These are phyloP conservation scores for Scaeva pyrastri DNA, from an alignment of 2,888 invertebrate genomes.

Conservation along the genomic window DNA sequence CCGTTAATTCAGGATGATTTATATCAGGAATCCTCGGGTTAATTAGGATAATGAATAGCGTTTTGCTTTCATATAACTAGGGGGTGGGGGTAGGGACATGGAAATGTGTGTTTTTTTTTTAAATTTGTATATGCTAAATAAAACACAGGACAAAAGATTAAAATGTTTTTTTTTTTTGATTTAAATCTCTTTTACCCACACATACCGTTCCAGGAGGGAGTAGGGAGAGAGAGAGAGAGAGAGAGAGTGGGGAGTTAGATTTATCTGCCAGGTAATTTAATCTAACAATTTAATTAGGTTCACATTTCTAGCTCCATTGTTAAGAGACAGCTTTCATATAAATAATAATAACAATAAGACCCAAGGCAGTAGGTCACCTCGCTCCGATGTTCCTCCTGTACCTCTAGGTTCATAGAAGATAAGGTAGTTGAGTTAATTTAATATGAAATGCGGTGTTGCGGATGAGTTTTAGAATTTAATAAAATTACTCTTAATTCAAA, in stretches of 20 bases:
- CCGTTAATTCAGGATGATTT: neutral
- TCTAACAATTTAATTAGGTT: slow-evolving; percentile 47
- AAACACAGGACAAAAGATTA: neutral
- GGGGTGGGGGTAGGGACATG: neutral
- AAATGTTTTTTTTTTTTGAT: neutral
- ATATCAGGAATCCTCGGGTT: slow-evolving; percentile 7
- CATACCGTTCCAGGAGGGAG: neutral
- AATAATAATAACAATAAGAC: neutral
- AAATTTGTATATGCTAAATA: neutral
- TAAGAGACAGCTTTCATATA: slow-evolving; percentile 28
- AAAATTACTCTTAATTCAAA: too few relatives aligned
- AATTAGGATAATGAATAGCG: slow-evolving; percentile 9
- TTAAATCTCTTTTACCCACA: neutral
- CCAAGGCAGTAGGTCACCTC: neutral
- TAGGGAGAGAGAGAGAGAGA: neutral
- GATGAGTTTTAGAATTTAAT: too few relatives aligned
- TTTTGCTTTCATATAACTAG: slow-evolving; percentile 2
- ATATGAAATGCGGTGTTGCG: too few relatives aligned
- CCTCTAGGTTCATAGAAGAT: too few relatives aligned
- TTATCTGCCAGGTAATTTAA: neutral
- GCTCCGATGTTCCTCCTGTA: too few relatives aligned
- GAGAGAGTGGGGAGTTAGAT: neutral
- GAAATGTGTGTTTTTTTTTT: too few relatives aligned
- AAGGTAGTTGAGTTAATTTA: too few relatives aligned
- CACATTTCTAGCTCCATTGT: slow-evolving; percentile 36